Evolutionary conservation across 1,140 invertebrate genomes (phyloP).

Genomic region (Zophobas morio): DNA sequence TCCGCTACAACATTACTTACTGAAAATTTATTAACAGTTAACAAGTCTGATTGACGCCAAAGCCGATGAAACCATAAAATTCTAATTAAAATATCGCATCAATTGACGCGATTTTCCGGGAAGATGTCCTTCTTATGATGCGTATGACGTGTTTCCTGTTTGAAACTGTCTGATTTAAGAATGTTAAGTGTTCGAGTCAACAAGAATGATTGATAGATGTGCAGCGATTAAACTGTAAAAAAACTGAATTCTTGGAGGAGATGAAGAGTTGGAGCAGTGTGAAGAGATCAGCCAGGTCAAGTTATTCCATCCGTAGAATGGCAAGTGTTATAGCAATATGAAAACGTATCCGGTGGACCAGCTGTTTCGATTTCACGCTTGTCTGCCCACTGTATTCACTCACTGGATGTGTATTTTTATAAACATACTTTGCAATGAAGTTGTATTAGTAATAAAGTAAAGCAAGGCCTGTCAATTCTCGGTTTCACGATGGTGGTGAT

Average conservation of each 20-base stretch:
- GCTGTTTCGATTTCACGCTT: constrained; percentile 48
- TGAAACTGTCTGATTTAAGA: constrained; percentile 26
- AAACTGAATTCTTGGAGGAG: constrained; percentile 1
- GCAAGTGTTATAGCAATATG: constrained; percentile 41
- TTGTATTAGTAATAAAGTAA: constrained; percentile 33
- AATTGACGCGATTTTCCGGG: constrained; percentile 29
- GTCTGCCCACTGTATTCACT: constrained; percentile 29
- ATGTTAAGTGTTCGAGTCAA: constrained; percentile 32
- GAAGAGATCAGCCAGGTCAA: constrained; percentile 19
- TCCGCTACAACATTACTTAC: no score
- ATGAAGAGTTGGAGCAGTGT: not conserved
- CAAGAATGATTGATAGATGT: constrained; percentile 20
- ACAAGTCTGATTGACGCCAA: not conserved
- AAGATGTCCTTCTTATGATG: constrained; percentile 4
- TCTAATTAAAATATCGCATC: not conserved
- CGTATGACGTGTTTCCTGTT: constrained; percentile 36
- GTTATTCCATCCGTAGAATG: constrained; percentile 36
- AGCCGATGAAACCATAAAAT: no score
- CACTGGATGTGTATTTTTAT: constrained; percentile 37
- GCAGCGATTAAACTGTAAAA: constrained; percentile 15
- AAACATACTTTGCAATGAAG: constrained; percentile 35
- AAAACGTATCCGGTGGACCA: constrained; percentile 42
- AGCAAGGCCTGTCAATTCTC: constrained; percentile 11
- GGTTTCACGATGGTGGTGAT: not conserved
- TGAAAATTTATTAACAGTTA: constrained; percentile 1